Base-by-base conservation (phyloP, 2,888 invertebrate species). In the Apomyelois bistriatella region DNA sequence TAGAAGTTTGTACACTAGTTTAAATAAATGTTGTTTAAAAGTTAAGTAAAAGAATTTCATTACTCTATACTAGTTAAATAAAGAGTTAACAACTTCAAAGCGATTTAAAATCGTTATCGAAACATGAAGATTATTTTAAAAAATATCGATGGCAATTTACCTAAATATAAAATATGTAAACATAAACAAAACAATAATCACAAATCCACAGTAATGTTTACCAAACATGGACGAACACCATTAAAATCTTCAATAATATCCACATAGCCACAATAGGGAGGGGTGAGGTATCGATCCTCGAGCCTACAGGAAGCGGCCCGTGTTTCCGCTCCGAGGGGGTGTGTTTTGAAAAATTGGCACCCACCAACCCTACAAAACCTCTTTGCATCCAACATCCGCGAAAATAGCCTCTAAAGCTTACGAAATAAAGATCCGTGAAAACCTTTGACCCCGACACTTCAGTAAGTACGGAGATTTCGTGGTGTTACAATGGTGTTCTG, bases 331-430 rank as follows among this genome's bases (percentile, higher is more conserved):
- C 59, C 61, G 68, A 68, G 65, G 76, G 77, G 74, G 82, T 79
- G 78, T 84, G 86, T 87, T 88, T 87, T 89, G 86, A 88, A 88
- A 90, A 90, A 90, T 89, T 87, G 88, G 85, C 88, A 85, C 83
- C 86, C 71, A 72, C 73, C 70, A 76, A 73, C 68, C 70, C 73
- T 71, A 43, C 52, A 43, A 28, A 67, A 69, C 67, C 70, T 66
- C 68, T 66, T 71, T 69, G 69, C 64, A 59, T 58, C 57, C 62
- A 61, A 66, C 69, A 67, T 64, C 68, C 59, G 52, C 65, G 57
- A 68, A 71, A 71, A 60, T 64, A 62, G 64, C 70, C 76, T 69
- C 62, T 81, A 74, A 55, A 13, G 9, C 15, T 10, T 32, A 56
- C 38, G 43, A 16, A 54, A 68, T 72, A 75, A 72, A 61, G 66